These are phyloP conservation scores for Galeruca laticollis DNA, from an alignment of 2,888 invertebrate genomes.

Conservation along the genomic window DNA sequence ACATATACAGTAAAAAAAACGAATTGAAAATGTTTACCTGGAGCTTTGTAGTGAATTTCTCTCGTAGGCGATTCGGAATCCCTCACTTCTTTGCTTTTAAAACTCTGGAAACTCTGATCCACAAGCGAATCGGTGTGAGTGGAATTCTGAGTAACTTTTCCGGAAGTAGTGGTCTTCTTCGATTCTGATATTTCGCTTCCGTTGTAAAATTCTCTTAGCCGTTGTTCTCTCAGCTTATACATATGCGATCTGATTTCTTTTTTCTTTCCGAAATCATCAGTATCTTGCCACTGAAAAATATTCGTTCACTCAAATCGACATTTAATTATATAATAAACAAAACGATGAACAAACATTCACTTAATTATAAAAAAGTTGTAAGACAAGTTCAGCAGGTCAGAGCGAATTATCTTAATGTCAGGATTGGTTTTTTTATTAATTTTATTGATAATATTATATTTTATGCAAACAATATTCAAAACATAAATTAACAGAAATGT, in stretches of 20 bases:
- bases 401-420: not conserved
- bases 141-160: slow-evolving; percentile 50
- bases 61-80: slow-evolving; percentile 82
- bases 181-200: slow-evolving; percentile 55
- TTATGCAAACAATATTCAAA: not conserved
- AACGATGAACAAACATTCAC: not conserved
- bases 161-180: slow-evolving; percentile 47
- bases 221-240: slow-evolving; percentile 85
- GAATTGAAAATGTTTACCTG: slow-evolving; percentile 52
- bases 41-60: slow-evolving; percentile 65
- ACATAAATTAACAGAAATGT: no score
- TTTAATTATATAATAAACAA: slow-evolving; percentile 8
- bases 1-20: not conserved
- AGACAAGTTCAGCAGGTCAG: not conserved
- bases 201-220: slow-evolving; percentile 80
- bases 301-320: slow-evolving; percentile 30
- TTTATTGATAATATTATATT: not conserved
- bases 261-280: slow-evolving; percentile 87
- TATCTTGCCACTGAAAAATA: slow-evolving; percentile 81
- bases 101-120: slow-evolving; percentile 82
- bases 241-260: slow-evolving; percentile 89
- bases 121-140: slow-evolving; percentile 78
- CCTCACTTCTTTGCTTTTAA: slow-evolving; percentile 83
- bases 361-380: not conserved
- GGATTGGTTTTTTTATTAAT: not conserved